A percentile compares a stretch with the other conserved stretches of the same genome.
phyloP scores from a whole-genome alignment of 2,797 vertebrate genomes.

The Oryzias sinensis region DNA sequence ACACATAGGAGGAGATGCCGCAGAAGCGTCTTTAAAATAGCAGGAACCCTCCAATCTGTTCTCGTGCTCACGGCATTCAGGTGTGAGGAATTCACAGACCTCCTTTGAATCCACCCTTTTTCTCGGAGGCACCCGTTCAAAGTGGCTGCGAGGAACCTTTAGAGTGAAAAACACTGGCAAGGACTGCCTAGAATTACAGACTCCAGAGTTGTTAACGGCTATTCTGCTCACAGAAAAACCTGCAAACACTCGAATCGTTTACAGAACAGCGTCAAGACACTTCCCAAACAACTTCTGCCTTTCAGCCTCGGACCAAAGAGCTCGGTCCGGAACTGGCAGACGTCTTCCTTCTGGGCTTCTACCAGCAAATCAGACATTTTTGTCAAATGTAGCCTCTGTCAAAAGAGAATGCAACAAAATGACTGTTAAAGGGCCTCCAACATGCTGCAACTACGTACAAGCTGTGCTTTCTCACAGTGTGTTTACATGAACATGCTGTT shows the following conservation, averaged over 20 bases:
- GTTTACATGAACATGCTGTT: slow-evolving; percentile 66
- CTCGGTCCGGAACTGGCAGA: slow-evolving; percentile 43
- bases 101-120: slow-evolving; percentile 47
- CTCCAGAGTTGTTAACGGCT: not conserved
- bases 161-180: slow-evolving; percentile 12
- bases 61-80: slow-evolving; percentile 32
- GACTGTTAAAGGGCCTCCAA: slow-evolving; percentile 68
- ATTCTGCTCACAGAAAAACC: slow-evolving; percentile 26
- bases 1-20: slow-evolving; percentile 75
- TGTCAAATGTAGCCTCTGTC: slow-evolving; percentile 52
- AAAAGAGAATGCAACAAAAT: slow-evolving; percentile 40
- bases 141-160: slow-evolving; percentile 13
- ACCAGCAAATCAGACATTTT: slow-evolving; percentile 74
- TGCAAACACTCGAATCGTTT: slow-evolving; percentile 66
- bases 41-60: slow-evolving; percentile 22
- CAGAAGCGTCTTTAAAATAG: not conserved
- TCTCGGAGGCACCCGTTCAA: slow-evolving; percentile 16
- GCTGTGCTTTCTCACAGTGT: slow-evolving; percentile 58
- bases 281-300: slow-evolving; percentile 31
- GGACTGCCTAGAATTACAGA: slow-evolving; percentile 2
- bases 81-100: slow-evolving; percentile 39
- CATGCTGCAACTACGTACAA: slow-evolving; percentile 67
- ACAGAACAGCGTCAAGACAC: slow-evolving; percentile 48
- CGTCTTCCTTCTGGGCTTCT: slow-evolving; percentile 45
- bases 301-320: slow-evolving; percentile 64